Conservation (phyloP, 1,140 invertebrate species). For the Maconellicoccus hirsutus region DNA sequence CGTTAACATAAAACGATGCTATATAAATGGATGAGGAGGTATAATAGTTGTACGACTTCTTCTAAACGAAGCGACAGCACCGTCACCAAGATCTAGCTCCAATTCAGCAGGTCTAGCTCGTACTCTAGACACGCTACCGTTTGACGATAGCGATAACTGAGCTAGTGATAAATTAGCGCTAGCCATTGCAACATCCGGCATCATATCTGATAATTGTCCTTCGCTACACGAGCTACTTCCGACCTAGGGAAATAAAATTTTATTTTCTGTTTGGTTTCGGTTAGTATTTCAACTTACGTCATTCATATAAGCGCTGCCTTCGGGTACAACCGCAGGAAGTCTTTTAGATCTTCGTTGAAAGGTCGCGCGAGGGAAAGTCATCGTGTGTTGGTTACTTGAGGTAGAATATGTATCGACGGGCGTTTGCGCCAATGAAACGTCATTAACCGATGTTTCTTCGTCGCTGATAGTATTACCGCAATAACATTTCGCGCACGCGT, state of each 20-base stretch:
- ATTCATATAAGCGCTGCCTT: slow-evolving; percentile 1
- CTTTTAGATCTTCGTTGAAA: slow-evolving; percentile 9
- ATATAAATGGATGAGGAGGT: slow-evolving; percentile 26
- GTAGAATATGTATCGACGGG: neutral
- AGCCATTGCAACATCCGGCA: slow-evolving; percentile 24
- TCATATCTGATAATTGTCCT: slow-evolving; percentile 21
- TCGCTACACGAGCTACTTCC: slow-evolving; percentile 23
- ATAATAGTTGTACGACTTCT: slow-evolving; percentile 8
- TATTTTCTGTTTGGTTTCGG: too few relatives aligned
- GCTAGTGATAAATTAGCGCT: slow-evolving; percentile 17
- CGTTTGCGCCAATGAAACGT: neutral
- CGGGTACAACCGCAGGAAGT: slow-evolving; percentile 3
- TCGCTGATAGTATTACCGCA: slow-evolving; percentile 14
- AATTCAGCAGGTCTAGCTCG: slow-evolving; percentile 13
- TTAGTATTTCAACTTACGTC: too few relatives aligned
- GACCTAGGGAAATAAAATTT: neutral
- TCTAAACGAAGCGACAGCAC: slow-evolving; percentile 18
- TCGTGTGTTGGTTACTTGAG: neutral
- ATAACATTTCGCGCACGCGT: slow-evolving; percentile 10
- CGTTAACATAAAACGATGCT: slow-evolving; percentile 33
- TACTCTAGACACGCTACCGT: neutral
- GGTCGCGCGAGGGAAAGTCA: neutral
- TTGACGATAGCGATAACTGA: neutral
- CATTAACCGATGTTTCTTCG: neutral
- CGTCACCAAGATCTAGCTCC: slow-evolving; percentile 18